Evolutionary conservation across 2,888 invertebrate species (phyloP).

Genomic region (Sarcophaga variegata): DNA sequence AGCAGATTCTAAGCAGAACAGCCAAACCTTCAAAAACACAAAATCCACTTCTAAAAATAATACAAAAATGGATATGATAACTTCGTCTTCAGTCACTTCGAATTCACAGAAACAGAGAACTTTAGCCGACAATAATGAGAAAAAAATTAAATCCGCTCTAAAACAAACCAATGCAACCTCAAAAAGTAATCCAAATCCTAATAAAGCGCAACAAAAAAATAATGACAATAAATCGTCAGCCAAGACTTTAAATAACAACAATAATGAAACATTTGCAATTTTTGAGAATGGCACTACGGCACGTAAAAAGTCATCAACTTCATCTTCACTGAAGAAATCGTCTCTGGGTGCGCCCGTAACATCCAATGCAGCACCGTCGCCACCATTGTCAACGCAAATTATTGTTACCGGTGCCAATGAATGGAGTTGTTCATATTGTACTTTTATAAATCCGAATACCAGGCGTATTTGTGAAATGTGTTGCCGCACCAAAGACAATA

Average conservation of each 20-base stretch:
- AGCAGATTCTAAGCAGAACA: constrained; percentile 40
- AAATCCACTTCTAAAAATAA: constrained; percentile 34
- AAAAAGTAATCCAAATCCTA: constrained; percentile 43
- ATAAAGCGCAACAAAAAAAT: constrained; percentile 51
- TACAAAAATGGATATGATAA: constrained; percentile 31
- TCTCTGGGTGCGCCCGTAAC: not conserved
- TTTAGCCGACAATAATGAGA: constrained; percentile 65
- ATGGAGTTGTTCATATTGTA: constrained; percentile 88
- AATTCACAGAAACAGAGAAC: constrained; percentile 65
- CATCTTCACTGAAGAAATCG: not conserved
- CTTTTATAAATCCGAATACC: constrained; percentile 84
- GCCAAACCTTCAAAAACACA: constrained; percentile 32
- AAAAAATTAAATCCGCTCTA: constrained; percentile 75
- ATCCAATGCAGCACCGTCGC: constrained; percentile 42
- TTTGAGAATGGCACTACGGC: constrained; percentile 18
- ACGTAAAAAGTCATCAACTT: constrained; percentile 27
- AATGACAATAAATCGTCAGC: constrained; percentile 60
- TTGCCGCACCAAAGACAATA: constrained; percentile 82
- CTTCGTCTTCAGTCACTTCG: constrained; percentile 18
- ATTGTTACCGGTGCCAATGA: constrained; percentile 77
- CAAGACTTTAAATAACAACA: constrained; percentile 59
- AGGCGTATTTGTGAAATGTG: constrained; percentile 88
- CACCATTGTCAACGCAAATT: constrained; percentile 74
- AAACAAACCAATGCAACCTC: constrained; percentile 67
- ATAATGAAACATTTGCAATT: constrained; percentile 21